Base-by-base conservation (phyloP, 1,140 invertebrate species). In the Drosophila hydei region DNA sequence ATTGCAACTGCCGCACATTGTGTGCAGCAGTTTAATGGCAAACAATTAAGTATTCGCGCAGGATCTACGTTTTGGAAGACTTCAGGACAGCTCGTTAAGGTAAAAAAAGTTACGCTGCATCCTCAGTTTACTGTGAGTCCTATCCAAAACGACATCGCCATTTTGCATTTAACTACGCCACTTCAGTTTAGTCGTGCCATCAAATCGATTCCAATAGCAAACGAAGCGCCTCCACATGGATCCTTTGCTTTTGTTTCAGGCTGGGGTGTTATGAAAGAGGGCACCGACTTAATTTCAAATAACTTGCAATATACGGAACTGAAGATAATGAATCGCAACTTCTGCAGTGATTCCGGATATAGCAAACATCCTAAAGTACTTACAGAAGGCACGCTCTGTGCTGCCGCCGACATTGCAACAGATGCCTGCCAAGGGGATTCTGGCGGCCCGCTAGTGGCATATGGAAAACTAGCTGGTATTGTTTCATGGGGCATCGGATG, bases 341-440 rank as follows among this genome's bases (percentile, higher is more conserved):
- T 5, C 8, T 47, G 43, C 21, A 12, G 6, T 0, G 12, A 12
- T 1, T 47, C 43, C 21, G 6, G 21, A 23, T 47, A n/a, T n/a
- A 11, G 1, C 6, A 3, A n/a, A 0, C 0, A 45, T 4, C 11
- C 4, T 1, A 7, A 3, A n/a, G n/a, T n/a, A n/a, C n/a, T 47
- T 12, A 8, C 5, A 5, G 19, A 21, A 3, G 50, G 30, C 9
- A 52, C 36, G 50, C 3, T 52, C 12, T 52, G 50, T 52, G 30
- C 50, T 18, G 9, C n/a, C 0, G n/a, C 4, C 18, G 0, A 21
- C n/a, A n/a, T n/a, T 5, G 11, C 12, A 4, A 36, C 1, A 5
- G 48, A 52, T 36, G 30, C 50, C 3, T 52, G 50, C 4, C 30
- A 52, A 19, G 30, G 30, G 0, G 50, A 52, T 38, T 36, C 30